Conservation (phyloP, 1,140 invertebrate genomes). For the Dreissena rostriformis region DNA sequence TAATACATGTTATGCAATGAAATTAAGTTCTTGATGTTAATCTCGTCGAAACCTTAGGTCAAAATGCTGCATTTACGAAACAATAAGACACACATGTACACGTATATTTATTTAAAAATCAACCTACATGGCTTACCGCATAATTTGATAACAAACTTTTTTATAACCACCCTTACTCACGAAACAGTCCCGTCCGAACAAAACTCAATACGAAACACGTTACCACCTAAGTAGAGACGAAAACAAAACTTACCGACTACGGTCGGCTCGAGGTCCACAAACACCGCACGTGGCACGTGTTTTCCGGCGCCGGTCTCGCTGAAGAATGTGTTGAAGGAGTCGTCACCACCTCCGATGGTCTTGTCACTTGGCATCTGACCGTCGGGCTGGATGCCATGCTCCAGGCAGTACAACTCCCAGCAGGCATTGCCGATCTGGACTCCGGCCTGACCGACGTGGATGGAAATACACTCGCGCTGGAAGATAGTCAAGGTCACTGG, state of each 20-base stretch:
- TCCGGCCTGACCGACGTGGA: slow-evolving; percentile 93
- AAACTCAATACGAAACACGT: neutral
- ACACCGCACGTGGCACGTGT: slow-evolving; percentile 90
- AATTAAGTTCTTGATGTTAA: too few relatives aligned
- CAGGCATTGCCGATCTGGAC: slow-evolving; percentile 86
- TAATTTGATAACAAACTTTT: neutral
- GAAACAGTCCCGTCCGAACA: neutral
- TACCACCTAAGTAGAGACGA: slow-evolving; percentile 50
- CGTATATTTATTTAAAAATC: neutral
- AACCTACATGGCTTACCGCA: neutral
- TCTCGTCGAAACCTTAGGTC: too few relatives aligned
- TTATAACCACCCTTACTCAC: neutral
- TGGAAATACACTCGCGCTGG: slow-evolving; percentile 88
- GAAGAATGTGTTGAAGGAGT: slow-evolving; percentile 94
- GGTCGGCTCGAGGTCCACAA: slow-evolving; percentile 91
- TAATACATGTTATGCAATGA: too few relatives aligned
- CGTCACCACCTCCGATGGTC: slow-evolving; percentile 85
- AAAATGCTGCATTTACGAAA: too few relatives aligned
- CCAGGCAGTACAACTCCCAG: slow-evolving; percentile 92
- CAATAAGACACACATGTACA: too few relatives aligned
- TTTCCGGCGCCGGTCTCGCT: slow-evolving; percentile 90
- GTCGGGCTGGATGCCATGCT: slow-evolving; percentile 94
- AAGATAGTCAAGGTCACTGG: neutral
- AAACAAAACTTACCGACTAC: slow-evolving; percentile 84
- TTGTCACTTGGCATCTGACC: slow-evolving; percentile 83